Evolutionary conservation across 2,888 invertebrate genomes (phyloP), one percentile per base, ranked within the genome.

Genomic region (Trachelus tabidus): DNA sequence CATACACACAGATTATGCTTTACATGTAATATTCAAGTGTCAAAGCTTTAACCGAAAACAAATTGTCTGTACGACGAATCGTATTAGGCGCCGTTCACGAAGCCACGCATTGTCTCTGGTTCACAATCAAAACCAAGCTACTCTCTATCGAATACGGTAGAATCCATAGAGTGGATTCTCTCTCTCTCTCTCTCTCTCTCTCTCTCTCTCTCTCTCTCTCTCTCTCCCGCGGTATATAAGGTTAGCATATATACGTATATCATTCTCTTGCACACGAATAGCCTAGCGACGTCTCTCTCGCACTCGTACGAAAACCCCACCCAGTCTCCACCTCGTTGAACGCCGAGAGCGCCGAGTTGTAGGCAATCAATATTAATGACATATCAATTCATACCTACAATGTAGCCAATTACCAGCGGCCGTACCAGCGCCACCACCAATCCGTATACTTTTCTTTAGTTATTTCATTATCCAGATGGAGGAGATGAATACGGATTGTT

Each of bases 361-460:
- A 81, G 80, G 84, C 87, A 87, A 88, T 88, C 88, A 87, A 88
- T 88, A 88, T 87, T 87, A 88, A 88, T 88, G 88, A 86, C 88
- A 86, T 88, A 87, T 88, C 88, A 88, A 88, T 88, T 87, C 87
- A 87, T 87, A 86, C 84, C 81, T 85, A 87, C 87, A 88, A 86
- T 86, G 85, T 85, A 85, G 85, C 84, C 86, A 88, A 88, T 88
- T 88, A 87, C 85, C 40, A 82, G 81, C 78, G 83, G 80, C 81
- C 82, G 80, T 81, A 84, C 85, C 83, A 83, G 78, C n/a, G 34
- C 71, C 12, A 68, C 80, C 69, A 73, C 77, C 79, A 40, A 40
- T 40, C 23, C 40, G 40, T 40, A 40, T 37, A 30, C 77, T 81
- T 77, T 81, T 81, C 76, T 81, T 76, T 79, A 76, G 81, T 77